A percentile compares a stretch with the other conserved stretches of the same genome.
phyloP scores from a whole-genome alignment of 2,113 vertebrate genomes.

The Charadrius vociferus region DNA sequence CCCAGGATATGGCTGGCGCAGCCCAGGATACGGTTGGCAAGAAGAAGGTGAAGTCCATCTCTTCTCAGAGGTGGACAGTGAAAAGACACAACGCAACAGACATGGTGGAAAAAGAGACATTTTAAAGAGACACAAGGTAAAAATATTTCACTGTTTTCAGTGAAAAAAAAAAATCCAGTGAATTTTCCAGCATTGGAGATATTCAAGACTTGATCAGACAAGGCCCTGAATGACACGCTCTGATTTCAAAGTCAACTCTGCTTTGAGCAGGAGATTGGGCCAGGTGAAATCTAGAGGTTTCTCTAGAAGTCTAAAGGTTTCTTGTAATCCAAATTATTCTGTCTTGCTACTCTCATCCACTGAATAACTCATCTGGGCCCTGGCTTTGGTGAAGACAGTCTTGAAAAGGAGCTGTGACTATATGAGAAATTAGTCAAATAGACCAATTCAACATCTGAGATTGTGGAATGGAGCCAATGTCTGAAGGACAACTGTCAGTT shows the following conservation, averaged over 20 bases:
- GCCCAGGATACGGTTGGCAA: too few relatives aligned
- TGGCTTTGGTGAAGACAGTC: neutral
- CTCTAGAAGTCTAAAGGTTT: neutral
- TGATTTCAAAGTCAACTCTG: neutral
- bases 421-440: neutral
- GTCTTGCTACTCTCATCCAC: neutral
- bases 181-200: neutral
- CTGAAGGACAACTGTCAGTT: neutral
- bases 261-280: neutral
- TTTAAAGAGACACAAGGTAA: neutral
- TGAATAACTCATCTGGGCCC: neutral
- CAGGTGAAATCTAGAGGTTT: neutral
- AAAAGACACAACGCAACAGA: too few relatives aligned
- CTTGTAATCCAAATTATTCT: neutral
- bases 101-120: too few relatives aligned
- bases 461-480: neutral
- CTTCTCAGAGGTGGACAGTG: too few relatives aligned
- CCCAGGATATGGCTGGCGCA: too few relatives aligned
- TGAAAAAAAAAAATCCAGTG: too few relatives aligned
- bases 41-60: too few relatives aligned
- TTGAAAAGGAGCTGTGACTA: neutral
- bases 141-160: neutral
- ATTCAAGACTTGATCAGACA: neutral
- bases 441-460: neutral
- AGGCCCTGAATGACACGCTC: neutral